Conservation (phyloP, 2,888 invertebrate genomes). For the Ferrisia virgata region DNA sequence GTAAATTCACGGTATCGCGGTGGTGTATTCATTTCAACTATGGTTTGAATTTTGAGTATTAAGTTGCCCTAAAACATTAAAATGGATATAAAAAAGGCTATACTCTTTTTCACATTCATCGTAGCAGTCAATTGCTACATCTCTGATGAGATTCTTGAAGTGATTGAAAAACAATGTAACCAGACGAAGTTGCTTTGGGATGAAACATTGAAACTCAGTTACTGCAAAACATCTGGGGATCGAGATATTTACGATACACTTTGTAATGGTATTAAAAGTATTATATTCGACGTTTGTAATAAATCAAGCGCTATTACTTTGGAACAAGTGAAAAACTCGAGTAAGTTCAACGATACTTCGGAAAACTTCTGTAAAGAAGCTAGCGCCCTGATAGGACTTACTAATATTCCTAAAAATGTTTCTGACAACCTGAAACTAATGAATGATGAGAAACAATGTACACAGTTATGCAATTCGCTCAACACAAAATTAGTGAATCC, state of each 20-base stretch:
- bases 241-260: not conserved
- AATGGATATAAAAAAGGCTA: not conserved
- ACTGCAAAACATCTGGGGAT: not conserved
- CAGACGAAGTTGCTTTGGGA: not conserved
- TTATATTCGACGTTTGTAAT: not conserved
- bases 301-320: not conserved
- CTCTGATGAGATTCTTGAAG: constrained; percentile 71
- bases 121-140: constrained; percentile 58
- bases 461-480: not conserved
- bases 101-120: not conserved
- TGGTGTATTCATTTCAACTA: not conserved
- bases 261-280: not conserved
- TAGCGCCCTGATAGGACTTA: not conserved
- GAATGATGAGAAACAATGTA: not conserved
- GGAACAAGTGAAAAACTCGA: not conserved
- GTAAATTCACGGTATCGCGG: not conserved
- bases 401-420: not conserved
- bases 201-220: not conserved
- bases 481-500: not conserved
- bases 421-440: not conserved
- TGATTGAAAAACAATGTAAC: constrained; percentile 56
- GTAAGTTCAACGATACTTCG: not conserved
- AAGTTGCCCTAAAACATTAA: not conserved
- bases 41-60: not conserved
- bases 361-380: not conserved